Percentiles rank a stretch among this genome's conserved stretches.
These are phyloP conservation scores for Girardia tigrina DNA, from an alignment of 2,888 invertebrate genomes.

Conservation along the genomic window DNA sequence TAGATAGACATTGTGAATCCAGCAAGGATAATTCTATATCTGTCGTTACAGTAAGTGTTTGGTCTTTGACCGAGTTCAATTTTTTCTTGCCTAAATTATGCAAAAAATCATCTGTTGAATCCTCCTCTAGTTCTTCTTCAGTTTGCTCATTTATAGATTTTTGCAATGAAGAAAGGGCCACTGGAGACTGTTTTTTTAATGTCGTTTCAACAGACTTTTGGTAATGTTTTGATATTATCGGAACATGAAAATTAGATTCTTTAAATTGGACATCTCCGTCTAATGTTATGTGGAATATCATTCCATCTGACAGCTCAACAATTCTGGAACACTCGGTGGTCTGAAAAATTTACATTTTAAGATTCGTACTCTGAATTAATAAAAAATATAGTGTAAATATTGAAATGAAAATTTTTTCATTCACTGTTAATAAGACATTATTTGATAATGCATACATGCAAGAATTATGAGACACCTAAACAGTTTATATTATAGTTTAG, in stretches of 20 bases:
- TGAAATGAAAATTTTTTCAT: too few relatives aligned
- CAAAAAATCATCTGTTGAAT: neutral
- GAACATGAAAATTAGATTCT: neutral
- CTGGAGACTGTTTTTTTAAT: neutral
- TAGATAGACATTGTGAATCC: neutral
- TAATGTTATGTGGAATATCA: constrained; percentile 1
- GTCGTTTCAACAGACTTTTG: neutral
- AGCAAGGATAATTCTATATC: neutral
- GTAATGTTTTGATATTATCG: neutral
- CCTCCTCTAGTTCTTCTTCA: neutral
- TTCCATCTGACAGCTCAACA: neutral
- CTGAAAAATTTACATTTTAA: too few relatives aligned
- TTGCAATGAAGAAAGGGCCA: neutral
- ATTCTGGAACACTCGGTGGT: neutral
- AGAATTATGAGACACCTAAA: too few relatives aligned
- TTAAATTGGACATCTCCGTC: neutral
- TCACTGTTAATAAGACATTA: too few relatives aligned
- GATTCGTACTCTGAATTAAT: too few relatives aligned
- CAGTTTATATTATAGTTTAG: too few relatives aligned
- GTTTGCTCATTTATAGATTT: neutral
- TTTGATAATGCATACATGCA: too few relatives aligned
- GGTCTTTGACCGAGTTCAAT: neutral
- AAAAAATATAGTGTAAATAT: too few relatives aligned
- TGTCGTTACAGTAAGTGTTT: neutral
- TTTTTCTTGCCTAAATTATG: neutral